A percentile compares a stretch with the other conserved stretches of the same genome.
Conservation (phyloP, 2,113 vertebrate genomes). For the Mus spicilegus region DNA sequence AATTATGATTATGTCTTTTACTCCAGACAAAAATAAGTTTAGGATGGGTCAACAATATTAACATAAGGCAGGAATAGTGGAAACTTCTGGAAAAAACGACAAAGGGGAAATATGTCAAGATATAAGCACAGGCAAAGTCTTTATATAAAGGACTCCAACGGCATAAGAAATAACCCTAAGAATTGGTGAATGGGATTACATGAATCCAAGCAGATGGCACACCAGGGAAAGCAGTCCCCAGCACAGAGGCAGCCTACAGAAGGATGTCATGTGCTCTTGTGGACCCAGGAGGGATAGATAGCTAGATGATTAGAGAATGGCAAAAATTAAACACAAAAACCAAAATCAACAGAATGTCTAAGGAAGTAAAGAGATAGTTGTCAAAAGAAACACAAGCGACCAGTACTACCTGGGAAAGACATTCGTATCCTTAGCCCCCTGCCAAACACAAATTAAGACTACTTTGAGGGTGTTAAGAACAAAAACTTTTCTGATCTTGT, state of each 20-base stretch:
- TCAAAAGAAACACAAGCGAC: no score
- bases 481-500: background rate
- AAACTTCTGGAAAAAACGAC: background rate
- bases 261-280: background rate
- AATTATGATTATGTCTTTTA: background rate
- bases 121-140: background rate
- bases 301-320: background rate
- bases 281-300: no score
- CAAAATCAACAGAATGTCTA: background rate
- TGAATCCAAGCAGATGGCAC: background rate
- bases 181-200: background rate
- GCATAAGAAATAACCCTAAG: background rate
- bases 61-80: background rate
- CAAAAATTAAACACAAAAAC: background rate
- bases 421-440: background rate
- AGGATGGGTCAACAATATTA: background rate
- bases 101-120: no score
- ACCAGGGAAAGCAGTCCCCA: no score
- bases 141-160: background rate
- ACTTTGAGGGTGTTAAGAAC: background rate
- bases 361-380: background rate
- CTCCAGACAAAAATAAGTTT: background rate
- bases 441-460: background rate
- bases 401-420: background rate
- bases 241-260: background rate